These are phyloP conservation scores for Ditula angustiorana DNA, from an alignment of 2,888 invertebrate genomes.

Conservation along the genomic window DNA sequence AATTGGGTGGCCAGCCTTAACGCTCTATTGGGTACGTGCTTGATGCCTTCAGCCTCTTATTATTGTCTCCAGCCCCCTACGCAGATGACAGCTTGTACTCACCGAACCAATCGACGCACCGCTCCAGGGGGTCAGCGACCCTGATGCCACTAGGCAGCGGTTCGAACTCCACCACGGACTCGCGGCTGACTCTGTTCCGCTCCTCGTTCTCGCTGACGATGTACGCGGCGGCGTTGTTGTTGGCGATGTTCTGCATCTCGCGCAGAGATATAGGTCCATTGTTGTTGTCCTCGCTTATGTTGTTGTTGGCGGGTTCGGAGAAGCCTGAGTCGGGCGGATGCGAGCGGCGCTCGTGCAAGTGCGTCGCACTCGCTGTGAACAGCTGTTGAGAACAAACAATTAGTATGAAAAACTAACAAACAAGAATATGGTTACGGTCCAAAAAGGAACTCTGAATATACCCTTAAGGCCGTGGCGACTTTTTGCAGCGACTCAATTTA, in stretches of 20 bases:
- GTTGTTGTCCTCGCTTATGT: conserved; percentile 83
- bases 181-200: conserved; percentile 72
- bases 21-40: no score
- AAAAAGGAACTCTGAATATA: no score
- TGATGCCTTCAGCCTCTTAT: no score
- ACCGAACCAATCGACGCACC: conserved; percentile 80
- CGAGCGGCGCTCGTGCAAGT: conserved; percentile 72
- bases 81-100: no score
- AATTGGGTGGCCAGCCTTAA: no score
- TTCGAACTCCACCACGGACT: conserved; percentile 78
- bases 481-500: no score
- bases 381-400: conserved; percentile 55
- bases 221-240: conserved; percentile 83
- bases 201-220: conserved; percentile 82
- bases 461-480: no score
- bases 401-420: no score
- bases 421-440: no score
- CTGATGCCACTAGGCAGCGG: conserved; percentile 70
- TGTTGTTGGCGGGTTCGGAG: conserved; percentile 78
- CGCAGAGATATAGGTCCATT: conserved; percentile 84
- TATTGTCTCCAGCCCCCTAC: no score
- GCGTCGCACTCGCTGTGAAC: conserved; percentile 75
- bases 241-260: conserved; percentile 85
- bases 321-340: conserved; percentile 77
- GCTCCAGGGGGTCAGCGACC: conserved; percentile 71